Conservation (phyloP, 2,888 invertebrate genomes). For the Shargacucullia verbasci region DNA sequence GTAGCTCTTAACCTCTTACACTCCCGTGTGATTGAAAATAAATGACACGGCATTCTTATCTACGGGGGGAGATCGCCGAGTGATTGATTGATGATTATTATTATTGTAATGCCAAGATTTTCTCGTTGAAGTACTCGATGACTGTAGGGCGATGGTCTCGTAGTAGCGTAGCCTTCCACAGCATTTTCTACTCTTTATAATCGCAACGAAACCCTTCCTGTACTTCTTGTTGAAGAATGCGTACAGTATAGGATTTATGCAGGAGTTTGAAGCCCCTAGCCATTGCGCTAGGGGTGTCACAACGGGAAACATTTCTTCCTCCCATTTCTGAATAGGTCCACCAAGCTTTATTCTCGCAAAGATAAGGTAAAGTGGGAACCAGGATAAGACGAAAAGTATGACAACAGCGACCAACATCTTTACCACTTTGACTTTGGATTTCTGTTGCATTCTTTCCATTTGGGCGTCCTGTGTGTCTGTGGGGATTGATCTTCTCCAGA, state of each 20-base stretch:
- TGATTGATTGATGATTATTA: slow-evolving; percentile 90
- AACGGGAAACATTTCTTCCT: slow-evolving; percentile 93
- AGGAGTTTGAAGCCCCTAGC: slow-evolving; percentile 97
- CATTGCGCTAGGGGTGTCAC: slow-evolving; percentile 97
- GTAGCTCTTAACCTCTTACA: slow-evolving; percentile 78
- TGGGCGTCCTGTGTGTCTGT: slow-evolving; percentile 97
- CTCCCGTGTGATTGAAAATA: slow-evolving; percentile 93
- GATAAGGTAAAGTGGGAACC: slow-evolving; percentile 97
- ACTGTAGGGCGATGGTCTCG: slow-evolving; percentile 95
- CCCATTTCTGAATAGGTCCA: slow-evolving; percentile 92
- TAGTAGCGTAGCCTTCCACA: slow-evolving; percentile 96
- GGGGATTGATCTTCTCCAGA: slow-evolving; percentile 96
- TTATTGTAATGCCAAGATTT: slow-evolving; percentile 95
- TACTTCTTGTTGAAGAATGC: slow-evolving; percentile 98
- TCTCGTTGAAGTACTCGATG: slow-evolving; percentile 95
- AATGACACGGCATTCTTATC: slow-evolving; percentile 87
- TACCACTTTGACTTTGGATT: slow-evolving; percentile 97
- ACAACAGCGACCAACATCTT: slow-evolving; percentile 98
- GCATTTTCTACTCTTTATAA: slow-evolving; percentile 95
- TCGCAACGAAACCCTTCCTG: slow-evolving; percentile 96
- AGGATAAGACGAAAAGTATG: slow-evolving; percentile 97
- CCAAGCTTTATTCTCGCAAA: slow-evolving; percentile 96
- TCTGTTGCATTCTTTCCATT: slow-evolving; percentile 97
- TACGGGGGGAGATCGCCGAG: slow-evolving; percentile 86
- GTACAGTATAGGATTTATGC: slow-evolving; percentile 98